Base-by-base conservation (phyloP, 2,888 invertebrate species). In the Pemphredon lugubris region DNA sequence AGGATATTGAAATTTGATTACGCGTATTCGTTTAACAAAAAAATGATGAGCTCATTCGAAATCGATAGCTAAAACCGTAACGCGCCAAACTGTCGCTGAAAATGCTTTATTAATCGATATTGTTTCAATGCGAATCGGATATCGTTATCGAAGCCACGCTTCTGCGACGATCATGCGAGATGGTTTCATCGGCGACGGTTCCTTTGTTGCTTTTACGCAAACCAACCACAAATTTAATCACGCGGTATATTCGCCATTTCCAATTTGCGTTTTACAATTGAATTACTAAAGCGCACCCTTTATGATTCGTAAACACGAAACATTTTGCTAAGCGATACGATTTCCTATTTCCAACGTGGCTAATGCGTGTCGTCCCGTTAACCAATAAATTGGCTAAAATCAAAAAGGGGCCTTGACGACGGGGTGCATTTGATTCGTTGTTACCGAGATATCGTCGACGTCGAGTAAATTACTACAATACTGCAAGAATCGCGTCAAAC, bases 281-380 rank as follows among this genome's bases (percentile, higher is more conserved):
- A 69, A 47, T 34, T 18, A 42, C 34, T 9, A 32, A n/a, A 30
- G 21, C 45, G 30, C 9, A 16, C 60, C n/a, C 42, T 71, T 68
- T 68, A 68, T 37, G 61, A 71, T 55, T 60, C 34, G 37, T 68
- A 61, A 71, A 61, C 60, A 50, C n/a, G 34, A n/a, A 51, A 18
- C 26, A 26, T 61, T 71, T 51, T 39, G 45, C 13, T 32, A 51
- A 32, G 32, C 68, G 68, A 61, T 57, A 69, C 40, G 26, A 3
- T 21, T 39, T 44, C 47, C 58, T n/a, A 47, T 68, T 61, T 55
- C 18, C 45, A n/a, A 16, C 3, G n/a, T n/a, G 20, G 58, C 40
- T 54, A 69, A 65, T 44, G 48, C 53, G 53, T 40, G 16, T 30
- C 40, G 11, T 16, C 14, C 26, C 9, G 26, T 34, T 20, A 51